Conservation (phyloP, 37 sponge, comb jelly and placozoan species). For the Sycon ciliatum region DNA sequence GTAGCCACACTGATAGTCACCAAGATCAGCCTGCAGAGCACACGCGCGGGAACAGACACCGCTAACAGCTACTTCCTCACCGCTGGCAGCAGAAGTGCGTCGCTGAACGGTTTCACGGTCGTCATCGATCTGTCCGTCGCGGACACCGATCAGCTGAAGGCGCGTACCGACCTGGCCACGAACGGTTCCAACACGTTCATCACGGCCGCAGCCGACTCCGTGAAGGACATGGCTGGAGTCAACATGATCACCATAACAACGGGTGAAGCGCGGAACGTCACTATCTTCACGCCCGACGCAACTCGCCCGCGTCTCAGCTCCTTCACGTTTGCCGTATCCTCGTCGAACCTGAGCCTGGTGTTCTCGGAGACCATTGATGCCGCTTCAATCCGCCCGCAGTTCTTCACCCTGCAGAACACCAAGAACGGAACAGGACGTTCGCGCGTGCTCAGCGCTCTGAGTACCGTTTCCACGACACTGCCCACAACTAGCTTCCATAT, state of each 20-base stretch:
- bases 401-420: conserved; percentile 50
- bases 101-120: conserved; percentile 39
- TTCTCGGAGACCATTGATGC: conserved; percentile 70
- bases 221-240: conserved; percentile 54
- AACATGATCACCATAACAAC: conserved; percentile 10
- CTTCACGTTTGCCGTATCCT: conserved; percentile 33
- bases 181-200: conserved; percentile 50
- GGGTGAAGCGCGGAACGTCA: background rate
- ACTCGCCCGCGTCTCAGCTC: conserved; percentile 30
- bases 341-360: conserved; percentile 34
- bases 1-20: conserved; percentile 37
- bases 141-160: conserved; percentile 71
- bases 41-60: conserved; percentile 47
- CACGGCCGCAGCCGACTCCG: conserved; percentile 32
- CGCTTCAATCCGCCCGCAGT: conserved; percentile 33
- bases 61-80: conserved; percentile 39
- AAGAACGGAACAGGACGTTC: too few relatives aligned
- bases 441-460: too few relatives aligned
- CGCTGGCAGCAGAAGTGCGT: conserved; percentile 34
- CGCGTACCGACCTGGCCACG: conserved; percentile 54
- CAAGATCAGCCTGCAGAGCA: conserved; percentile 46
- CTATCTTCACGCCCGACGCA: conserved; percentile 29
- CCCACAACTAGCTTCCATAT: too few relatives aligned
- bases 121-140: conserved; percentile 28
- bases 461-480: too few relatives aligned